phyloP scores from a whole-genome alignment of 1,140 invertebrate genomes.

The Eciton burchellii region DNA sequence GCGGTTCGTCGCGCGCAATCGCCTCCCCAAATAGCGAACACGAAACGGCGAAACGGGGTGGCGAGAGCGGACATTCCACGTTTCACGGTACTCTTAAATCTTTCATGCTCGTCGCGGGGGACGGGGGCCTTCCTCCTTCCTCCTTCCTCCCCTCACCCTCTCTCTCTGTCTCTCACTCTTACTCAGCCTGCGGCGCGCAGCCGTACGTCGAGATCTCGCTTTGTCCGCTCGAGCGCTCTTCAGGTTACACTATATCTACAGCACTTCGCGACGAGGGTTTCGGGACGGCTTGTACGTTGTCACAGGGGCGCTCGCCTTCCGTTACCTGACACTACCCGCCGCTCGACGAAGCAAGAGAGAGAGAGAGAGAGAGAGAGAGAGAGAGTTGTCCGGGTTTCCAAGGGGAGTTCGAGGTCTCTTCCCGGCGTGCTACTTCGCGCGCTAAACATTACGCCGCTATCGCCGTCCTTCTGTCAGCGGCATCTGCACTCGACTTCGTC shows the following conservation, averaged over 20 bases:
- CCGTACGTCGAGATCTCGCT: constrained; percentile 35
- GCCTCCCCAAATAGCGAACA: constrained; percentile 4
- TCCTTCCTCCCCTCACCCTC: too few species aligned
- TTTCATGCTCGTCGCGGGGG: constrained; percentile 8
- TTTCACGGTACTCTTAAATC: constrained; percentile 42
- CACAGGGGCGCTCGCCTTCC: constrained; percentile 39
- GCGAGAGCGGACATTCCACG: constrained; percentile 9
- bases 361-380: neutral
- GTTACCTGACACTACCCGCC: constrained; percentile 53
- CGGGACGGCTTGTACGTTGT: constrained; percentile 45
- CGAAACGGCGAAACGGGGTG: neutral
- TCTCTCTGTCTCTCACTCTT: too few species aligned
- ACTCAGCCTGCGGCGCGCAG: too few species aligned
- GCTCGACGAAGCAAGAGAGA: neutral
- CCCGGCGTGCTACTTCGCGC: neutral
- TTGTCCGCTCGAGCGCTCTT: constrained; percentile 28
- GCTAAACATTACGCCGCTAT: constrained; percentile 50
- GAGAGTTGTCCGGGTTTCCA: neutral
- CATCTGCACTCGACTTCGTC: constrained; percentile 32
- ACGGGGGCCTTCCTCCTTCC: neutral
- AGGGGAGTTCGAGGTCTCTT: neutral
- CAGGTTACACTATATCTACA: constrained; percentile 34
- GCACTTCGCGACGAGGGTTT: constrained; percentile 46
- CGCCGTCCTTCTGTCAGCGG: constrained; percentile 34
- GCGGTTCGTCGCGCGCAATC: neutral